Evolutionary conservation across 2,888 invertebrate genomes (phyloP).

Genomic region (Boloria selene): DNA sequence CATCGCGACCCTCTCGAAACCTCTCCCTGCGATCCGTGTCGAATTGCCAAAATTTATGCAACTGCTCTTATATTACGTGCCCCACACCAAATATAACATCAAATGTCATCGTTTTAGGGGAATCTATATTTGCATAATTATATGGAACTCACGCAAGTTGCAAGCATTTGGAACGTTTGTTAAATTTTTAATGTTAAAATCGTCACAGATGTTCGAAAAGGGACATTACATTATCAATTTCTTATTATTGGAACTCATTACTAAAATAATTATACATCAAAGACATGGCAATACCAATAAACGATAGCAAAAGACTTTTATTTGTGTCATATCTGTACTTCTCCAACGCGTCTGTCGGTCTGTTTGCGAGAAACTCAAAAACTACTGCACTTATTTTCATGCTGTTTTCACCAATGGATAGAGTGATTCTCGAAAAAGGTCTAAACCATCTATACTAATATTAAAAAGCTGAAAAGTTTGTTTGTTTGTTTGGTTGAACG

Average conservation of each 20-base stretch:
- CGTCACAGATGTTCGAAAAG: neutral
- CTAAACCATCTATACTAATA: too few relatives aligned
- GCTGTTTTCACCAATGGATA: too few relatives aligned
- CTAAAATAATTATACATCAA: neutral
- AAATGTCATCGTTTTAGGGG: constrained; percentile 72
- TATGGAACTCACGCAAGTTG: neutral
- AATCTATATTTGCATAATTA: constrained; percentile 59
- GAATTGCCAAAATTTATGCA: constrained; percentile 80
- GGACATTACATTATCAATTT: neutral
- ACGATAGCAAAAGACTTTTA: too few relatives aligned
- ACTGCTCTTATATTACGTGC: constrained; percentile 58
- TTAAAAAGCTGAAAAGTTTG: too few relatives aligned
- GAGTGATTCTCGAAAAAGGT: too few relatives aligned
- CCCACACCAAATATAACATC: constrained; percentile 58
- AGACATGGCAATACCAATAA: neutral
- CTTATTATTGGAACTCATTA: neutral
- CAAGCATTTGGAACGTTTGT: neutral
- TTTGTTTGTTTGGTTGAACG: too few relatives aligned
- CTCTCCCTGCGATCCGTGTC: constrained; percentile 55
- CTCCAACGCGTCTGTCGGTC: too few relatives aligned
- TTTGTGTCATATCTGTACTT: too few relatives aligned
- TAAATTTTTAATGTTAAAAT: constrained; percentile 28
- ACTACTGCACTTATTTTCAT: too few relatives aligned
- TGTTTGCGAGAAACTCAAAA: too few relatives aligned
- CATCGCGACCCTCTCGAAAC: constrained; percentile 27